Evolutionary conservation across 1,140 invertebrate species (phyloP), one percentile per base, ranked within the genome.

Genomic region (Capitella teleta): DNA sequence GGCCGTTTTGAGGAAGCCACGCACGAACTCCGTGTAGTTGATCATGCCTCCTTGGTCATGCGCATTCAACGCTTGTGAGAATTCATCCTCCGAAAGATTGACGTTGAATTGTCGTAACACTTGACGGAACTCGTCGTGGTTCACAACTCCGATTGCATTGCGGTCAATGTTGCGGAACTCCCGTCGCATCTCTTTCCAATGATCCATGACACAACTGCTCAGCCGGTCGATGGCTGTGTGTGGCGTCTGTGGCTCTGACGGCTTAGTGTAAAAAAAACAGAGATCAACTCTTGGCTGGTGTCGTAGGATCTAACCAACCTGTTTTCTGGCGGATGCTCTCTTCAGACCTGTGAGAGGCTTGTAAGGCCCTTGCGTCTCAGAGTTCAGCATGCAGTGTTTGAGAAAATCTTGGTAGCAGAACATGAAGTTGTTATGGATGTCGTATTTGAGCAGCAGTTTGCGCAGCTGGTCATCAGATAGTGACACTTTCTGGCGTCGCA

Each of bases 131-230:
- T 67, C 60, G 12, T 56, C 21, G 18, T 60, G 53, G 23, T 51
- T 48, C 2, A 68, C 55, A 21, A 47, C 19, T 5, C 66, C 67
- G 16, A 28, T 47, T 3, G 49, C 54, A 1, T 41, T 37, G 18
- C 21, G 41, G 52, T 70, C 67, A 3, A 58, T 18, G 8, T 40
- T 45, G 16, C 59, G 47, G 56, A 68, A 67, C 26, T 51, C 44
- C 32, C 62, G 30, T 44, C 66, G 50, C 66, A 70, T 68, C 36
- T 67, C 61, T 42, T 68, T 70, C 67, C 67, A 70, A 54, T 63
- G 56, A 14, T 56, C 36, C 2, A 53, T n/a, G 1, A 70, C 63
- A 50, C 56, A 59, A 6, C 61, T 55, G 37, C 55, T 55, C 4
- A 65, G 30, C 32, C 66, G 38, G 6, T 41, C 18, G n/a, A 8